Evolutionary conservation across 2,113 vertebrate genomes (phyloP).

Genomic region (Mesembrinibis cayennensis): DNA sequence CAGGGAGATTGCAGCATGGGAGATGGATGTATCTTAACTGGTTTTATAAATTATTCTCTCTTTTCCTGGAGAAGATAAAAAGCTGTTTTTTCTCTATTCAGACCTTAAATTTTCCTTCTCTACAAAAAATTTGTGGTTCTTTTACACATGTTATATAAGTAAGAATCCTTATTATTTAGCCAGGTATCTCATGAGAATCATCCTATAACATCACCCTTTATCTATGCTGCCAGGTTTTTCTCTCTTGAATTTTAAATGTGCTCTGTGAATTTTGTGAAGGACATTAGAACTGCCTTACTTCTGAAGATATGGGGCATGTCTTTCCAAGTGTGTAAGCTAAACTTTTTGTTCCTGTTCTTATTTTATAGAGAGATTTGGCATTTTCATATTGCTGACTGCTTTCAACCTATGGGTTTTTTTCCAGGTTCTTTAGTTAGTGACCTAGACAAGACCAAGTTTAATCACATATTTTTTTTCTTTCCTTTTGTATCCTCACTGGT

Average conservation of each 20-base stretch:
- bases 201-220: not conserved
- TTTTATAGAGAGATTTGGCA: not conserved
- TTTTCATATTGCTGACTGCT: not conserved
- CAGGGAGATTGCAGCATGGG: not conserved
- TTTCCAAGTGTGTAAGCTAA: not conserved
- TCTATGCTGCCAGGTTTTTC: not conserved
- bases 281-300: not conserved
- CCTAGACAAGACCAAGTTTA: not conserved
- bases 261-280: too few relatives aligned
- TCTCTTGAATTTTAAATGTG: not conserved
- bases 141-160: not conserved
- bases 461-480: rapidly evolving
- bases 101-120: not conserved
- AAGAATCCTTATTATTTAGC: constrained; percentile 2
- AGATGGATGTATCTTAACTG: not conserved
- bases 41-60: not conserved
- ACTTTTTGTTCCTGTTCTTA: not conserved
- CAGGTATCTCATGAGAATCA: not conserved
- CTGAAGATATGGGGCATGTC: not conserved
- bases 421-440: not conserved
- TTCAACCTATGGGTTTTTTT: not conserved
- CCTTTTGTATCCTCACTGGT: not conserved
- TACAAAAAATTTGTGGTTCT: not conserved
- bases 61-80: not conserved
- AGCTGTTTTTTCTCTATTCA: not conserved